Evolutionary conservation across 2,113 vertebrate genomes (phyloP).

Genomic region (Thermophis baileyi): DNA sequence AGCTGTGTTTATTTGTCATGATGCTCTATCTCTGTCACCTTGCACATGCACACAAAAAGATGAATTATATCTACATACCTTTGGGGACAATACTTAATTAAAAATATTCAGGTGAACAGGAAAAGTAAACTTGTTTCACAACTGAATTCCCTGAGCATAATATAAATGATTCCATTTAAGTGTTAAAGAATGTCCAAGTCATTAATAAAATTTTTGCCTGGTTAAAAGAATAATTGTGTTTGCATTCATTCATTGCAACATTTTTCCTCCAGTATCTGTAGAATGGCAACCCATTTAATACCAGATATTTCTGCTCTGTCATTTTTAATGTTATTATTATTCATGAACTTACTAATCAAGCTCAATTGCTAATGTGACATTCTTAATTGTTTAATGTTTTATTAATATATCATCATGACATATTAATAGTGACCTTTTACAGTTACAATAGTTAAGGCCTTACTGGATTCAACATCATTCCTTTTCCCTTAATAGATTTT

Average conservation of each 20-base stretch:
- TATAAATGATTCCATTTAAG: slow-evolving; percentile 32
- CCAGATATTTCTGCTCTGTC: neutral
- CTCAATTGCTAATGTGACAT: slow-evolving; percentile 60
- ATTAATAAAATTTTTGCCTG: slow-evolving; percentile 26
- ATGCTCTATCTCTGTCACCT: neutral
- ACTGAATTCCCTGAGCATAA: slow-evolving; percentile 21
- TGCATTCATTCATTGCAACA: slow-evolving; percentile 18
- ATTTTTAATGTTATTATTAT: slow-evolving; percentile 25
- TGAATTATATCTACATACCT: neutral
- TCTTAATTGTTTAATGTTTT: slow-evolving; percentile 68
- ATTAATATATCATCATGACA: slow-evolving; percentile 68
- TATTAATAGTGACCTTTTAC: slow-evolving; percentile 59
- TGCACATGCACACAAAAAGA: slow-evolving; percentile 13
- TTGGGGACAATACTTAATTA: slow-evolving; percentile 16
- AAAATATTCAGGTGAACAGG: slow-evolving; percentile 36
- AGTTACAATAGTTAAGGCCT: slow-evolving; percentile 37
- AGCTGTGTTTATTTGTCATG: neutral
- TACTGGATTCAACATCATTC: slow-evolving; percentile 27
- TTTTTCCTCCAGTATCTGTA: slow-evolving; percentile 20
- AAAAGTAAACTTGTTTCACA: slow-evolving; percentile 42
- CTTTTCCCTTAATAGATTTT: slow-evolving; percentile 34
- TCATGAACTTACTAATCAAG: slow-evolving; percentile 56
- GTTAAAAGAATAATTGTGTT: slow-evolving; percentile 38
- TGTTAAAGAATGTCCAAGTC: neutral
- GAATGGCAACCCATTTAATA: neutral